These are phyloP conservation scores for Laterallus jamaicensis DNA, from an alignment of 2,113 vertebrate species.

Conservation along the genomic window DNA sequence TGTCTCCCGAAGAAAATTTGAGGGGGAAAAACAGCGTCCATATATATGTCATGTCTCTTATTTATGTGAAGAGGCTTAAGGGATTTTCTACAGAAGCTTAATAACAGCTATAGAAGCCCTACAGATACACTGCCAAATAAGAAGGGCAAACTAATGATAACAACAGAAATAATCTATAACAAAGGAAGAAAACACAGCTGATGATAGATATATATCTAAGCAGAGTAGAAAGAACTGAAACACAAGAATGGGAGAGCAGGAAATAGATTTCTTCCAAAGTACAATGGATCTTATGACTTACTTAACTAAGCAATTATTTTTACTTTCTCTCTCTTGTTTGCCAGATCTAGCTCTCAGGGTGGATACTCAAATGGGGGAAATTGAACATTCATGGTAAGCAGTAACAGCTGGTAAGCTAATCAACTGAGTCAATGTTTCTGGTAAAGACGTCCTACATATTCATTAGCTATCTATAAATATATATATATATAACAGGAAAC, in stretches of 20 bases:
- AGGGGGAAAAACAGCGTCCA: background rate
- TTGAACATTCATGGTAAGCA: background rate
- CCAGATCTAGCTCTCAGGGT: background rate
- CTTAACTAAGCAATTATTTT: background rate
- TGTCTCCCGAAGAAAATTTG: background rate
- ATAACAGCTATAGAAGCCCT: background rate
- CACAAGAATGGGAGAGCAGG: background rate
- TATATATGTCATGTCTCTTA: background rate
- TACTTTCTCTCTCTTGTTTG: background rate
- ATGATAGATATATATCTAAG: background rate
- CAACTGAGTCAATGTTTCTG: background rate
- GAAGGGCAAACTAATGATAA: background rate
- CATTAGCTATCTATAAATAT: background rate
- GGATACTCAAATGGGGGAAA: background rate
- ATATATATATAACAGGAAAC: background rate
- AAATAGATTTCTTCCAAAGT: background rate
- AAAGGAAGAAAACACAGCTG: background rate
- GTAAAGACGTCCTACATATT: background rate
- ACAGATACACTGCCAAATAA: background rate
- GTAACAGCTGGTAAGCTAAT: background rate
- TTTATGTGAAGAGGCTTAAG: background rate
- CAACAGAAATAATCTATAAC: background rate
- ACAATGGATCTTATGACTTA: background rate
- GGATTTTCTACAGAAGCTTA: constrained; percentile 39
- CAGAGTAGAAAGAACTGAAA: background rate